Base-by-base conservation (phyloP, 1,140 invertebrate genomes). In the Drosophila kepulauana region DNA sequence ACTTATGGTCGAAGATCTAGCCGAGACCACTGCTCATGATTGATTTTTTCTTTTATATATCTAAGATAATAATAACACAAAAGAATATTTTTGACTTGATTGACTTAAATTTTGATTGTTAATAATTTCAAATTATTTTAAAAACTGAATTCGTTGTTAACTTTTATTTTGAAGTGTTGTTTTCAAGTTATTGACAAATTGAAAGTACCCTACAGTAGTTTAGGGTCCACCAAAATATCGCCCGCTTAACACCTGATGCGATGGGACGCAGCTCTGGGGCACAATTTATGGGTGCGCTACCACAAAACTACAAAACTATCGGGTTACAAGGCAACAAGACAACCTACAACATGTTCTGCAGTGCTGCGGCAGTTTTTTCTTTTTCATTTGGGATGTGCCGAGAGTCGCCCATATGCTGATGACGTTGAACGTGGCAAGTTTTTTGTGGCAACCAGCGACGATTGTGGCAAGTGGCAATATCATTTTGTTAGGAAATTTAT, bases 291-390 rank as follows among this genome's bases (percentile, higher is more conserved):
- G 88, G 85, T 88, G 81, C 85, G 84, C 85, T 88, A 88, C 84
- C 81, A 88, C 80, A 88, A 88, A 88, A 84, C 80, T 87, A 87
- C 85, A 87, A 87, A 87, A 87, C 85, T 87, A 87, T 87, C 84
- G 64, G 61, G 81, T 87, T 87, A 87, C 84, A 87, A 75, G 84
- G 80, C 85, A 82, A 84, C 85, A 89, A 89, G 85, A 89, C 86
- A 89, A 84, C 84, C 80, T 89, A 87, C 84, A 87, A 88, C 85
- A 87, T 87, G 84, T 87, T 87, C 74, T 73, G 56, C 59, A 54
- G 25, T 28, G 57, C 49, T 46, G 49, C 5, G 49, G 16, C 43
- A 35, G 5, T 33, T 51, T 76, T 71, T 75, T 25, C 20, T 25
- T 25, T 4, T 25, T 25, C 20, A 25, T 25, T 25, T 38, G 30